Evolutionary conservation across 2,888 invertebrate genomes (phyloP).

Genomic region (Aphidoletes aphidimyza): DNA sequence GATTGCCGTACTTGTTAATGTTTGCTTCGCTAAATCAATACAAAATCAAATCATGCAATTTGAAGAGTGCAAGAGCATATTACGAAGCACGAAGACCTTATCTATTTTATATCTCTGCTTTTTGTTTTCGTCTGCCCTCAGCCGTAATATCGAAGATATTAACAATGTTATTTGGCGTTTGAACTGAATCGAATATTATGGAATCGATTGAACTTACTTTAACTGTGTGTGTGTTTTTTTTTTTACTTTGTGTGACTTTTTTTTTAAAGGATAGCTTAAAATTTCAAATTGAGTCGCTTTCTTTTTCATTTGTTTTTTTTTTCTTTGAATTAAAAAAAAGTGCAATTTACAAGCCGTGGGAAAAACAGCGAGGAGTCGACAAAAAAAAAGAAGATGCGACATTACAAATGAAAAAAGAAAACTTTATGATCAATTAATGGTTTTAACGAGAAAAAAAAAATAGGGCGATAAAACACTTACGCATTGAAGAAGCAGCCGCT

Average conservation of each 20-base stretch:
- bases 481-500: slow-evolving; percentile 53
- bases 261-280: neutral
- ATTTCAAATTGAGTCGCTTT: neutral
- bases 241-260: slow-evolving; percentile 44
- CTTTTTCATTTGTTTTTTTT: slow-evolving; percentile 33
- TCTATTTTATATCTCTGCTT: slow-evolving; percentile 13
- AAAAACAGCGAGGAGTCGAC: slow-evolving; percentile 1
- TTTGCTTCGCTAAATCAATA: slow-evolving; percentile 11
- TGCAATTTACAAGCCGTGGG: neutral
- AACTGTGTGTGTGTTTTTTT: slow-evolving; percentile 13
- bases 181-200: neutral
- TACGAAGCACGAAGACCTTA: slow-evolving; percentile 27
- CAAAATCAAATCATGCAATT: slow-evolving; percentile 27
- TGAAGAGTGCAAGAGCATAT: slow-evolving; percentile 39
- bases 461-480: neutral
- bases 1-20: slow-evolving; percentile 3
- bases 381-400: neutral
- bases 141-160: neutral
- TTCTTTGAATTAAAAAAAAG: neutral
- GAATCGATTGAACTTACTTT: neutral
- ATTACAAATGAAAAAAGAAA: neutral
- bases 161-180: neutral
- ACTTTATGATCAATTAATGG: neutral
- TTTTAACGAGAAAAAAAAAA: neutral
- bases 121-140: neutral